Evolutionary conservation across 2,888 invertebrate species (phyloP).

Genomic region (Mayetiola destructor): DNA sequence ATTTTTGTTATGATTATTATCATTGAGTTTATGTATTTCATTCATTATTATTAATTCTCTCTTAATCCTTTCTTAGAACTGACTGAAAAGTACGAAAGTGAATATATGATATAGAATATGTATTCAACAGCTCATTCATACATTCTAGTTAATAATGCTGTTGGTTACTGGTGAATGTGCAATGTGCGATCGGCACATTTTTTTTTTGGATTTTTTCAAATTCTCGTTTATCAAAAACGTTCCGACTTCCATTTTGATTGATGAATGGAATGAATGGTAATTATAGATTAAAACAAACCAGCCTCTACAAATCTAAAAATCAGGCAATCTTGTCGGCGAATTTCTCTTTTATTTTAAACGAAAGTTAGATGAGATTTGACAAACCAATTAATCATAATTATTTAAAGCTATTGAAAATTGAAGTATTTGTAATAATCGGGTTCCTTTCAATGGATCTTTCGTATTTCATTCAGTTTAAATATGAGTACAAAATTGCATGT

Average conservation of each 20-base stretch:
- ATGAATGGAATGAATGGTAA: constrained; percentile 2
- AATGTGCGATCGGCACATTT: neutral
- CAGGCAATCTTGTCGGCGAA: neutral
- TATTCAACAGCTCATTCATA: no score
- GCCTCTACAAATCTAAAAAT: neutral
- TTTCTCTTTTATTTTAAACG: neutral
- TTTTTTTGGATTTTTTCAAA: neutral
- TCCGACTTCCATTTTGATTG: constrained; percentile 1
- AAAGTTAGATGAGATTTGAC: neutral
- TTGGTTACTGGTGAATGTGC: neutral
- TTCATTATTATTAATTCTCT: no score
- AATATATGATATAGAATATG: no score
- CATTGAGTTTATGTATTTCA: no score
- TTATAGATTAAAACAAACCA: neutral
- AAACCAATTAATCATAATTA: no score
- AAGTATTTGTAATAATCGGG: constrained; percentile 10
- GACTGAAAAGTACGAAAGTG: no score
- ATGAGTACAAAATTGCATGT: neutral
- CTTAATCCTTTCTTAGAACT: no score
- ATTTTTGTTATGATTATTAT: no score
- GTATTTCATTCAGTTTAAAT: neutral
- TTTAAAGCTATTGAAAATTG: no score
- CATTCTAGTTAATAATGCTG: neutral
- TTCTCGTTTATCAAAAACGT: neutral
- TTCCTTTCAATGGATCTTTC: constrained; percentile 4